Evolutionary conservation across 2,888 invertebrate species (phyloP), one percentile per base, ranked within the genome.

Genomic region (Xylocampa areola): DNA sequence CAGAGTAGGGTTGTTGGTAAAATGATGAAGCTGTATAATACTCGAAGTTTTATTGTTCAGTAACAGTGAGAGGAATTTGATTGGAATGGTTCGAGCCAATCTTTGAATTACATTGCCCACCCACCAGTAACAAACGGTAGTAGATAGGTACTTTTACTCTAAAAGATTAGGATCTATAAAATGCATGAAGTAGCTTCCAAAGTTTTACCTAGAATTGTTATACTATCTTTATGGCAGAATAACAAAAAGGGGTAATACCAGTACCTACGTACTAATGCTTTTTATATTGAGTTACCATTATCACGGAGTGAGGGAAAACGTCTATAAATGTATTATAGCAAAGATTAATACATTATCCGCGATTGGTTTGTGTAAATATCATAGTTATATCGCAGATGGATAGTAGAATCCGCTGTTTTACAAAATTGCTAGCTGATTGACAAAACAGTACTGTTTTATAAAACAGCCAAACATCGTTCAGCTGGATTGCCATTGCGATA

Each of bases 91-190:
- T 32, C 4, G 25, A 60, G 49, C 35, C 62, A 68, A 73, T 73
- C n/a, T 68, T 73, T 65, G 64, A 59, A 49, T 68, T 51, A 58
- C 55, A 65, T 53, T 49, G 25, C 37, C 35, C 37, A 21, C 37
- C 35, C 37, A 32, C 41, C 14, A 33, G 45, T 45, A 55, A 63
- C 50, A 63, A 57, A 53, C 58, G 14, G 41, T 32, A 48, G 32
- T 17, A n/a, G n/a, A 32, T 40, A 29, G 27, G n/a, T 45, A 35
- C 8, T 49, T 25, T 13, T 25, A 48, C 47, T 68, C 52, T 73
- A 70, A 70, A 60, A 63, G 68, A 73, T 70, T 73, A 69, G 49
- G 16, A 55, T 57, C 37, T 66, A 59, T 51, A 62, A 62, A 73
- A 65, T 70, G 36, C 43, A 63, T 53, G 52, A 54, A 58, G 16